Evolutionary conservation across 2,113 vertebrate genomes (phyloP).

Genomic region (Porphyrio hochstetteri): DNA sequence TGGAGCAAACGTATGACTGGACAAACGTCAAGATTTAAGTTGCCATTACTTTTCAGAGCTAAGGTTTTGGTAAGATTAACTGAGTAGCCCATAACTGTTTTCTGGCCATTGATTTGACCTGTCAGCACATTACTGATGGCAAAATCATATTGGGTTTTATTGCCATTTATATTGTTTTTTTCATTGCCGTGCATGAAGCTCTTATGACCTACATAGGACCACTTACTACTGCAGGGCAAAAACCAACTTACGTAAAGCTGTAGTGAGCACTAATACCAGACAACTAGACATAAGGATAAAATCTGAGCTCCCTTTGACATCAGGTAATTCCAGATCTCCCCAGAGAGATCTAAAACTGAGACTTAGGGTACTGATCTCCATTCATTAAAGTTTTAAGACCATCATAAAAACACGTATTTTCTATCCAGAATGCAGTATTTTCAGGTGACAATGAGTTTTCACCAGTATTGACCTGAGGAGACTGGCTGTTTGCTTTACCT

Average conservation of each 20-base stretch:
- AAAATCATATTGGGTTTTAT: background rate
- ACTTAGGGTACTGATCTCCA: background rate
- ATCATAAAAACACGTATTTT: background rate
- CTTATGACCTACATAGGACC: background rate
- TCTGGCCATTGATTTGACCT: background rate
- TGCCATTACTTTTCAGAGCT: background rate
- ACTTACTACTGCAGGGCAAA: background rate
- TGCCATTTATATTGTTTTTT: background rate
- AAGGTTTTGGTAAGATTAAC: background rate
- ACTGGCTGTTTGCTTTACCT: conserved; percentile 69
- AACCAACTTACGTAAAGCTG: background rate
- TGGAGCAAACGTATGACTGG: background rate
- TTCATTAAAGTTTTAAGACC: background rate
- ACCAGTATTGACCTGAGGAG: background rate
- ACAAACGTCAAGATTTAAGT: background rate
- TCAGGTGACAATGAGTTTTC: accelerated
- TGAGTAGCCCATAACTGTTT: background rate
- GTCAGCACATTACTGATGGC: background rate
- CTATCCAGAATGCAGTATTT: background rate
- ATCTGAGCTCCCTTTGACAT: background rate
- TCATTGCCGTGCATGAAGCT: background rate
- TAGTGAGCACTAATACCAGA: background rate
- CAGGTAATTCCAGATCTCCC: background rate
- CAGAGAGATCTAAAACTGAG: background rate
- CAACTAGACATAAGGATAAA: background rate